These are phyloP conservation scores for Tetramorium simillimum DNA, from an alignment of 1,140 invertebrate genomes.

Conservation along the genomic window DNA sequence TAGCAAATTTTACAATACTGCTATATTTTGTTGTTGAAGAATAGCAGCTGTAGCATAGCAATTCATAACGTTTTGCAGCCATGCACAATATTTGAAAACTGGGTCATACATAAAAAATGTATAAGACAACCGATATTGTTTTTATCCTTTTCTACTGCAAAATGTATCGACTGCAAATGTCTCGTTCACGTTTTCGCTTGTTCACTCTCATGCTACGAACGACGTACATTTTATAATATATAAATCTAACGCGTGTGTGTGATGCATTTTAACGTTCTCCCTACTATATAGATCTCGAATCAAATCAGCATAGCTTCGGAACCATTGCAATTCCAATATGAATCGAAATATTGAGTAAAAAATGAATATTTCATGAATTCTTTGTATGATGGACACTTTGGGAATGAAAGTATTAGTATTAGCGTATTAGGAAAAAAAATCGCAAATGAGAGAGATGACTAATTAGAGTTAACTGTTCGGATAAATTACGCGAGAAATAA, in stretches of 20 bases:
- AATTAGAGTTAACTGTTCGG: background rate
- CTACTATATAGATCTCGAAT: background rate
- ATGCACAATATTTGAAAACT: constrained; percentile 18
- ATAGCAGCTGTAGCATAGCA: constrained; percentile 29
- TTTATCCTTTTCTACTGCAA: background rate
- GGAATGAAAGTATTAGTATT: background rate
- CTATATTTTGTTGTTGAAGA: constrained; percentile 1
- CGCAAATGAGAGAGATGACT: background rate
- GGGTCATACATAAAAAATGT: constrained; percentile 47
- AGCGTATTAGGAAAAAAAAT: constrained; percentile 22
- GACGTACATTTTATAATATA: constrained; percentile 49
- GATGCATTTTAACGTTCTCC: constrained; percentile 8
- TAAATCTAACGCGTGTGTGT: constrained; percentile 10
- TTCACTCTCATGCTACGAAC: background rate
- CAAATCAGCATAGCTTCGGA: background rate
- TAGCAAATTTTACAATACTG: background rate
- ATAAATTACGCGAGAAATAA: background rate
- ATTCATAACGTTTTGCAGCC: constrained; percentile 35
- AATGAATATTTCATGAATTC: constrained; percentile 33
- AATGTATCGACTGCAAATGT: constrained; percentile 21
- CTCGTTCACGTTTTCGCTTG: constrained; percentile 3
- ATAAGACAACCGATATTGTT: constrained; percentile 26
- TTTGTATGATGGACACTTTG: background rate
- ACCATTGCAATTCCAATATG: background rate
- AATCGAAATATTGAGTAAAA: constrained; percentile 7